Base-by-base conservation (phyloP, 2,797 vertebrate genomes). In the Gobionotothen gibberifrons region DNA sequence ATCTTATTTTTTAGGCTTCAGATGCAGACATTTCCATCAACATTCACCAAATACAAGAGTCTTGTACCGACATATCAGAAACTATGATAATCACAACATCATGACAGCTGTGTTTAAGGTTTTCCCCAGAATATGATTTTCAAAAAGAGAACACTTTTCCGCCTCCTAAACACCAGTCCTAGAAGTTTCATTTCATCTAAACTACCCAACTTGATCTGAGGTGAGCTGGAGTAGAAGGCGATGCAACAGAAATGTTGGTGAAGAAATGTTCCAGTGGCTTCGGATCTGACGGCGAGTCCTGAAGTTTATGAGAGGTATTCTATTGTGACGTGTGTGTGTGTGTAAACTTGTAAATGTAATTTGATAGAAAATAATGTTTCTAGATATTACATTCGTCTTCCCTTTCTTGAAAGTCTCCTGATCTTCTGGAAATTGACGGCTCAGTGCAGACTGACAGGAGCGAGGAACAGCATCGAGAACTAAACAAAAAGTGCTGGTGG, bases 211-310 rank as follows among this genome's bases (percentile, higher is more conserved):
- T 9, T 64, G 21, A 79, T 80, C 53, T 82, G 87, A 90, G 79
- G 78, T 81, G 85, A 72, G 43, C 70, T 64, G 78, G 80, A 91
- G 85, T 79, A 76, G 61, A 73, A 84, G 83, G 60, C 67, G 72
- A 65, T 65, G 72, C 17, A 78, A 64, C 36, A 72, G 44, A 78
- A 73, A 63, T 19, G 19, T 46, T 86, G 90, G 89, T 87, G 85
- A 90, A 85, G 73, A 80, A 77, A 79, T 74, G 65, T 89, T 90
- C 87, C 90, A 91, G 89, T 90, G 87, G 90, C 87, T 88, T 87
- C 67, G 82, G 74, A 86, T 81, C 60, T 29, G 79, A 83, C 17
- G 21, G 52, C 0, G 49, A 62, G 60, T 76, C 48, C 64, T 49
- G 47, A 26, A 26, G 47, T 72, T 68, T n/a, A 61, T 66, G 49